These are phyloP conservation scores for Cataglyphis albicans DNA, from an alignment of 2,888 invertebrate genomes.

Conservation along the genomic window DNA sequence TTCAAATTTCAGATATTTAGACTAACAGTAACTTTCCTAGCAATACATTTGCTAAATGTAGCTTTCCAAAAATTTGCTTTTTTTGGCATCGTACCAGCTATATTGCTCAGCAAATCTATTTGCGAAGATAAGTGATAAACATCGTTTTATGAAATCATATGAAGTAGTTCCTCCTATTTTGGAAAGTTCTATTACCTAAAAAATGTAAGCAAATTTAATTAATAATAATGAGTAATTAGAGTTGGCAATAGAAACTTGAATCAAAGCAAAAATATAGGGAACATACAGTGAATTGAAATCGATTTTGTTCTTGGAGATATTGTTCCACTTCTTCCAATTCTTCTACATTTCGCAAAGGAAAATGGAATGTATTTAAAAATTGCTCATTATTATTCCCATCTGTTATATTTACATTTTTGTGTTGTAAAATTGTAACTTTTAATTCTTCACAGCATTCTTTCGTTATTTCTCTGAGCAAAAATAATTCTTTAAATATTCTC, in stretches of 20 bases:
- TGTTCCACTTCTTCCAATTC: neutral
- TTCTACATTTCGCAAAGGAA: neutral
- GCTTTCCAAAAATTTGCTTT: neutral
- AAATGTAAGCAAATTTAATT: neutral
- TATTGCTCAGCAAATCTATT: neutral
- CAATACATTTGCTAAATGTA: neutral
- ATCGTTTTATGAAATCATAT: neutral
- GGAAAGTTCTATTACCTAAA: neutral
- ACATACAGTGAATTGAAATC: neutral
- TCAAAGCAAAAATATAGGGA: neutral
- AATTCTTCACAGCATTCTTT: neutral
- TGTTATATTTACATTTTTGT: neutral
- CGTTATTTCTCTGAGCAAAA: neutral
- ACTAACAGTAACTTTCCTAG: neutral
- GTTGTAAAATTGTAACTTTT: neutral
- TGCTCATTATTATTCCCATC: neutral
- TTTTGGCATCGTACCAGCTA: neutral
- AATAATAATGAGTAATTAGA: neutral
- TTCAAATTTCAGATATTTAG: too few species aligned
- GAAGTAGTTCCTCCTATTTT: neutral
- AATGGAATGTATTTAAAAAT: neutral
- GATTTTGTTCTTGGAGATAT: neutral
- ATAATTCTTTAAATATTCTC: neutral
- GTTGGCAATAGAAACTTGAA: neutral
- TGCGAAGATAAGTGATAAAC: neutral